Conservation (phyloP, 2,797 vertebrate species). For the Scolopax rusticola region DNA sequence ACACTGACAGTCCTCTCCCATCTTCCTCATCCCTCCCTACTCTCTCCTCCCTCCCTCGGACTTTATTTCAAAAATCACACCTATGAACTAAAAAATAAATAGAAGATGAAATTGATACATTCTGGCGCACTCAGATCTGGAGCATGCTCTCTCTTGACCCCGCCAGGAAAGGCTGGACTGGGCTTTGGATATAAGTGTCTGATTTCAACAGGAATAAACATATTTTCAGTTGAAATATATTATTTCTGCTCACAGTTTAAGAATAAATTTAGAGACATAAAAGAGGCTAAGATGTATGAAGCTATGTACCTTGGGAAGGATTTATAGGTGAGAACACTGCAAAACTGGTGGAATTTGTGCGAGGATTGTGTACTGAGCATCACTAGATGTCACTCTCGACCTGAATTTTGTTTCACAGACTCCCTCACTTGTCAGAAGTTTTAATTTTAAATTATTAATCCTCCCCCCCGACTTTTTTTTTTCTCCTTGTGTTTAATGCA, state of each 20-base stretch:
- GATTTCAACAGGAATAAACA: background rate
- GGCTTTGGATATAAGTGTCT: background rate
- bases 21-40: background rate
- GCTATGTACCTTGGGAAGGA: background rate
- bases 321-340: background rate
- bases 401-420: background rate
- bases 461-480: rapidly evolving
- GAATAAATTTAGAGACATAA: background rate
- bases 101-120: background rate
- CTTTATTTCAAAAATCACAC: background rate
- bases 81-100: background rate
- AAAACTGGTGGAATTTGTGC: background rate
- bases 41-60: background rate
- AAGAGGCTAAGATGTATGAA: background rate
- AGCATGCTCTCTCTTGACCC: background rate
- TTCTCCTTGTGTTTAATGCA: rapidly evolving
- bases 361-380: background rate
- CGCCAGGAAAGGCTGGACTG: background rate
- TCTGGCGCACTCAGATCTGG: background rate
- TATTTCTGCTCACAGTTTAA: background rate
- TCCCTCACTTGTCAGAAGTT: background rate
- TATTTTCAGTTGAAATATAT: background rate
- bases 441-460: background rate
- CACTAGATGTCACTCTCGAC: conserved; percentile 74
- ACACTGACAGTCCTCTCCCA: background rate